A percentile compares a stretch with the other conserved stretches of the same genome.
phyloP scores from a whole-genome alignment of 2,797 vertebrate genomes.

The Girardinus metallicus region DNA sequence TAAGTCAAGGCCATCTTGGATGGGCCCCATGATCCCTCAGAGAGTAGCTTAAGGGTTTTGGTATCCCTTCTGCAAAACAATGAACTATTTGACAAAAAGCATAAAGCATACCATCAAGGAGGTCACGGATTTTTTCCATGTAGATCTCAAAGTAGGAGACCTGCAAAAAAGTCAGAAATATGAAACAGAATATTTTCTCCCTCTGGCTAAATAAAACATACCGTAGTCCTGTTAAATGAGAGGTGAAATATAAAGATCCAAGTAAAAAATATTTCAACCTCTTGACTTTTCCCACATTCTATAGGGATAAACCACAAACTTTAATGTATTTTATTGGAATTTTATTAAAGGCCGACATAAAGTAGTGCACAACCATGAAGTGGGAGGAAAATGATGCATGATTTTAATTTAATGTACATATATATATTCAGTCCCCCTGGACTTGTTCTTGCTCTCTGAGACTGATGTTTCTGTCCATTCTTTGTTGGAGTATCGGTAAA shows the following conservation, averaged over 20 bases:
- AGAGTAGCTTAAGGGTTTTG: neutral
- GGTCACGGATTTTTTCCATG: conserved; percentile 96
- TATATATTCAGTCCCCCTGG: neutral
- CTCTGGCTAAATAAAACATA: neutral
- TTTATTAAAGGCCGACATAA: neutral
- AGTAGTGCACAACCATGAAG: neutral
- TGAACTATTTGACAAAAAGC: conserved; percentile 23
- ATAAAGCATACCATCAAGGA: conserved; percentile 87
- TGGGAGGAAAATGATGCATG: neutral
- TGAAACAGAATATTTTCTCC: neutral
- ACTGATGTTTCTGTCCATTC: neutral
- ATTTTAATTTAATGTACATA: neutral
- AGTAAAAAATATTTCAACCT: neutral
- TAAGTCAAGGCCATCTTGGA: neutral
- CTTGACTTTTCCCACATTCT: neutral
- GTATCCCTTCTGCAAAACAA: conserved; percentile 1
- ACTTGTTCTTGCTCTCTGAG: neutral
- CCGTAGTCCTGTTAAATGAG: conserved; percentile 13
- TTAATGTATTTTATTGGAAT: neutral
- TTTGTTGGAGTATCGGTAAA: neutral
- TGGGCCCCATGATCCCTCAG: neutral
- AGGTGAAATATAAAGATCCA: neutral
- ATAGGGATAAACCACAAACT: neutral
- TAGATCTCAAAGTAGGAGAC: conserved; percentile 99
- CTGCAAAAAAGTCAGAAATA: conserved; percentile 69